Evolutionary conservation across 2,113 vertebrate genomes (phyloP).

Genomic region (Cyanoliseus patagonus): DNA sequence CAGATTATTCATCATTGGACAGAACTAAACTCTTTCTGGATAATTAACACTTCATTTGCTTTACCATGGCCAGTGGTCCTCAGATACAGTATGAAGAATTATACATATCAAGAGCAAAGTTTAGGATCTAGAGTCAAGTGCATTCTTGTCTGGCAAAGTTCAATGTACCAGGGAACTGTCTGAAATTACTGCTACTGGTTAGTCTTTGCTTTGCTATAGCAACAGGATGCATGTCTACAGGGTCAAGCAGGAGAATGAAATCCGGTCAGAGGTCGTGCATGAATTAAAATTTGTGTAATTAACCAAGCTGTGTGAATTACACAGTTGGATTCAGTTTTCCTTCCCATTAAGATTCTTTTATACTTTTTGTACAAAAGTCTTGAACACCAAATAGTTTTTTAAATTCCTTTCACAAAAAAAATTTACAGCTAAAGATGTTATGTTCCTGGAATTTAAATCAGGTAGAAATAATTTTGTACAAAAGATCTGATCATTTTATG

Average conservation of each 20-base stretch:
- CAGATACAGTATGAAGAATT: background rate
- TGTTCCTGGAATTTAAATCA: slow-evolving; percentile 3
- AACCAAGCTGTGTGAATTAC: background rate
- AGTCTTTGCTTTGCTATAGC: background rate
- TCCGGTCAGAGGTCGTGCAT: background rate
- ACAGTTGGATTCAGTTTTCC: background rate
- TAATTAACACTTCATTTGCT: slow-evolving; percentile 43
- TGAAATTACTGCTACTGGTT: background rate
- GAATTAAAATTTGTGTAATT: slow-evolving; percentile 29
- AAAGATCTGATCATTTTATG: slow-evolving; percentile 3
- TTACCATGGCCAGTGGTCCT: background rate
- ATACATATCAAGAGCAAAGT: background rate
- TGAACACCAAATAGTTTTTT: background rate
- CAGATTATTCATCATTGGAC: slow-evolving; percentile 2
- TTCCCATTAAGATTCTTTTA: slow-evolving; percentile 10
- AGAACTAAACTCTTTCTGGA: slow-evolving; percentile 8
- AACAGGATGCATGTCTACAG: background rate
- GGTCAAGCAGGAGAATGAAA: background rate
- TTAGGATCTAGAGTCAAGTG: background rate
- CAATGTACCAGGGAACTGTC: background rate
- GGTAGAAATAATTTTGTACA: background rate
- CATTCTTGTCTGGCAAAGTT: background rate
- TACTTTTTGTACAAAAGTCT: background rate
- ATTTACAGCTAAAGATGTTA: background rate
- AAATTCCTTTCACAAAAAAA: background rate